Base-by-base conservation (phyloP, 92 coral and sea anemone species). In the Zoanthus solanderi region DNA sequence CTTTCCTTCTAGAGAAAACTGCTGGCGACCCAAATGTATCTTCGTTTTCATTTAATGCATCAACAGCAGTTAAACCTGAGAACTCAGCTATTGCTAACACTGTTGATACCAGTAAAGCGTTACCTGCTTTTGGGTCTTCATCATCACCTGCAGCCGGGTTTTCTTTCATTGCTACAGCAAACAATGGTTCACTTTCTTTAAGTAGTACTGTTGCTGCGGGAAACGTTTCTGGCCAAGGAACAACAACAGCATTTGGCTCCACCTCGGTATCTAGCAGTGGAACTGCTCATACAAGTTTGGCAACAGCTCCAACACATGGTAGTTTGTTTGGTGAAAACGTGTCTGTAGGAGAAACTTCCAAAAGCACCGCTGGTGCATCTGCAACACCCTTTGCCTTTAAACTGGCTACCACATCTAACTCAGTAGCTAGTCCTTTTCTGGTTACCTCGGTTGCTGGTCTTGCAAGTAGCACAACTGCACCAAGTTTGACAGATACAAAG, bases 401-500 rank as follows among this genome's bases (percentile, higher is more conserved):
- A n/a, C 14, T 46, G 69, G 74, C 63, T 57, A 7, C 88, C 23
- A 18, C 83, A 2, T 34, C 57, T 9, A 11, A 61, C 12, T 53
- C 84, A 15, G 52, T 47, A 78, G 28, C 10, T 5, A 78, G 83
- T 60, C 83, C 83, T 54, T 78, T 78, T 56, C 5, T 31, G 83
- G 71, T 53, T 57, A 16, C 5, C 16, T 78, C 83, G 9, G 83
- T 14, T 78, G 68, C 12, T 6, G 18, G 69, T 57, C 28, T 34
- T 8, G 30, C 48, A 32, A 57, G 13, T 57, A 31, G 12, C 83
- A 78, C 71, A 56, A 13, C 71, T 11, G 42, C 30, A 7, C 71
- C 83, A 29, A 54, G 83, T 34, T 78, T 78, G 12, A 73, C 78
- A 12, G 78, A 73, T 53, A 42, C 78, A 81, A 81, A 81, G 15